Conservation (phyloP, 2,888 invertebrate species). For the Perithous albicinctus region DNA sequence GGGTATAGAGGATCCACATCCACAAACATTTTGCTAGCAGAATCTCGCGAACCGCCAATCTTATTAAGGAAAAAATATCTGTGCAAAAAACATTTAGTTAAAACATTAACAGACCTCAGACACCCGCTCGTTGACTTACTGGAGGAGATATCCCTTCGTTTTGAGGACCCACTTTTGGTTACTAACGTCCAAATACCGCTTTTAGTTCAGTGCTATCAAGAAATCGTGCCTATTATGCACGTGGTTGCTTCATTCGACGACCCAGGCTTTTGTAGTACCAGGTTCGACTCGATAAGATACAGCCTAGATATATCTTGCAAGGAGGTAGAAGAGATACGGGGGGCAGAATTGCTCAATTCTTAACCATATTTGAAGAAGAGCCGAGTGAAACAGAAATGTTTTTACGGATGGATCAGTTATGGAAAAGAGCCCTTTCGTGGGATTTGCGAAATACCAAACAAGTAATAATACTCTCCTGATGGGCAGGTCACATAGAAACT, state of each 20-base stretch:
- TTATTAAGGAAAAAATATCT: constrained; percentile 27
- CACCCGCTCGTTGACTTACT: neutral
- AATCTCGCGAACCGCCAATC: constrained; percentile 26
- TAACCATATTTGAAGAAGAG: neutral
- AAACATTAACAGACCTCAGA: neutral
- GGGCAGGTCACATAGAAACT: neutral
- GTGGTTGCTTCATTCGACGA: neutral
- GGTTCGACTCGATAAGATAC: neutral
- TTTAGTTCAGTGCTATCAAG: constrained; percentile 2
- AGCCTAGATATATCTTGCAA: neutral
- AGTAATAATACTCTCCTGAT: neutral
- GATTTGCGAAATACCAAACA: constrained; percentile 22
- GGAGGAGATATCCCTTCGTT: neutral
- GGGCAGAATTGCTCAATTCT: neutral
- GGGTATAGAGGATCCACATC: constrained; percentile 42
- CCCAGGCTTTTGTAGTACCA: constrained; percentile 7
- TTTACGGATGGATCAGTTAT: constrained; percentile 48
- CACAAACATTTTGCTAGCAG: constrained; percentile 39
- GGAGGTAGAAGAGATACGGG: constrained; percentile 2
- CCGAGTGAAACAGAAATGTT: neutral
- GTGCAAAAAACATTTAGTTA: constrained; percentile 31
- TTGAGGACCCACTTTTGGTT: neutral
- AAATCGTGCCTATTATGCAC: neutral
- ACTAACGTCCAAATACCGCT: neutral
- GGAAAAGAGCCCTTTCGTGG: neutral